Evolutionary conservation across 2,797 vertebrate species (phyloP), one percentile per base, ranked within the genome.

Genomic region (Betta splendens): DNA sequence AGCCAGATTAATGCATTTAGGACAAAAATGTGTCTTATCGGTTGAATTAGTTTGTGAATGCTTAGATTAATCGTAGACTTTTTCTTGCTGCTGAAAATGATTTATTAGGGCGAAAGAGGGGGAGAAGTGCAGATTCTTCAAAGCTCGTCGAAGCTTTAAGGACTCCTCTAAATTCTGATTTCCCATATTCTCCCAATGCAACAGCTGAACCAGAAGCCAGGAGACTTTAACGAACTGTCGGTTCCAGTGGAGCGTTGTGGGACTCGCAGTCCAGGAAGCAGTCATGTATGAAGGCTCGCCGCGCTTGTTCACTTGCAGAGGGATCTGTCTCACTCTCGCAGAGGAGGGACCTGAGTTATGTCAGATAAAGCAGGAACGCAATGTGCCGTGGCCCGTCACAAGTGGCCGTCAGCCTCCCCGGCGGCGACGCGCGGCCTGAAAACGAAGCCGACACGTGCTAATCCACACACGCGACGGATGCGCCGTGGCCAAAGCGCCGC

Each of bases 391-490:
- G 65, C 56, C 64, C 37, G 57, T 72, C 74, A 75, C 78, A 60
- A 79, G 85, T 75, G 76, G 78, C 70, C 71, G 35, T 78, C 74
- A 72, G 70, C 69, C 21, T 77, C 61, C 28, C 68, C 52, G 68
- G 58, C 85, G 69, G 64, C 71, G 75, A 83, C 76, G 72, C 63
- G 58, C n/a, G 11, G 49, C 22, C 54, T 32, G 46, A 71, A 83
- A 82, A 80, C 77, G 68, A 83, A 79, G 64, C 79, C 72, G 87
- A 83, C 79, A 65, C 85, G 83, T 77, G 69, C 70, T 87, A 88
- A 87, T 84, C 80, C 83, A 42, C 72, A 78, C 69, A 56, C 64
- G 65, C 54, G 73, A 72, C 58, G 75, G 79, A 85, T 82, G 77
- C 33, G 22, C 58, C 57, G 53, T 53, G 60, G 44, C 76, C 72